phyloP scores from a whole-genome alignment of 2,113 vertebrate genomes.

The Brachypteracias leptosomus region DNA sequence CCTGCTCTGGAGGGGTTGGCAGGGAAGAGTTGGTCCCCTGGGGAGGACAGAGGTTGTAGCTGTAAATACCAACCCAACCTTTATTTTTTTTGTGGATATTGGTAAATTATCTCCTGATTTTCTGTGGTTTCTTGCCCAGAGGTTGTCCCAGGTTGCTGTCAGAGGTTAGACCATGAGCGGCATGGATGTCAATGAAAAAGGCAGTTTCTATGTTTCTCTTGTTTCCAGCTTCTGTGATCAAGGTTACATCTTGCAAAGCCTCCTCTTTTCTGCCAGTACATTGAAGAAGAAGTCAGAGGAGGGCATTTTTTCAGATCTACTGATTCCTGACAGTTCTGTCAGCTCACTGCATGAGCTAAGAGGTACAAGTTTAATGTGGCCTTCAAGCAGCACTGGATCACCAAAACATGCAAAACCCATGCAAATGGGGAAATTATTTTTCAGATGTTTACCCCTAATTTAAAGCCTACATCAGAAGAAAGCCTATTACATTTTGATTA shows the following conservation, averaged over 20 bases:
- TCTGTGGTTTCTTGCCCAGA: background rate
- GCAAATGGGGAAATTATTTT: background rate
- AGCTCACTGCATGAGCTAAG: rapidly evolving
- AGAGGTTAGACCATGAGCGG: background rate
- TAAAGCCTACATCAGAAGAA: background rate
- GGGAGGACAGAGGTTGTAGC: background rate
- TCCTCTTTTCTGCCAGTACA: background rate
- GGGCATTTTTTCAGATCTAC: background rate
- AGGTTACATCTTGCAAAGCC: background rate
- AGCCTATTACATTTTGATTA: background rate
- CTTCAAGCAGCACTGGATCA: background rate
- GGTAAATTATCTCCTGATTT: background rate
- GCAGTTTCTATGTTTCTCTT: background rate
- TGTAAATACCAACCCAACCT: background rate
- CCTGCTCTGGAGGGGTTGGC: background rate
- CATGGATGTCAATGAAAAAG: background rate
- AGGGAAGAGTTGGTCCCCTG: background rate
- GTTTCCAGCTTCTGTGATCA: background rate
- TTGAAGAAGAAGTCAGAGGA: background rate
- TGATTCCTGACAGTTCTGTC: background rate
- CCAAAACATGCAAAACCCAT: background rate
- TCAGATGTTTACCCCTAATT: background rate
- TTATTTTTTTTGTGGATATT: background rate
- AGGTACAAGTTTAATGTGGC: background rate
- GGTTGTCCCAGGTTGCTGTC: background rate